These are phyloP conservation scores for Araneus ventricosus DNA, from an alignment of 1,140 invertebrate genomes.

Conservation along the genomic window DNA sequence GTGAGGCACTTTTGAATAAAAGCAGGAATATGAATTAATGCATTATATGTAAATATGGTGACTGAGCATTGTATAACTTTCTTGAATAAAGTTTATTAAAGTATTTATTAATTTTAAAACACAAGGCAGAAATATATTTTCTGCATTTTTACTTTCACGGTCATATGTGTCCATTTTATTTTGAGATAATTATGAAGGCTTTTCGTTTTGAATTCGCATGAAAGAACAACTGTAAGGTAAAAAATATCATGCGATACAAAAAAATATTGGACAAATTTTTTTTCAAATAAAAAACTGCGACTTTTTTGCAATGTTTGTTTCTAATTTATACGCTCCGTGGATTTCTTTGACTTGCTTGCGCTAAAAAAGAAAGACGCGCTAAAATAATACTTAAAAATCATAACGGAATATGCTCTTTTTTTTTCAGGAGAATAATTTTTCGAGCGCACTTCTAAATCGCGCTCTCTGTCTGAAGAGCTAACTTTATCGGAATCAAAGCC, in stretches of 20 bases:
- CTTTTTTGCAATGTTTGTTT: slow-evolving; percentile 10
- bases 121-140: slow-evolving; percentile 25
- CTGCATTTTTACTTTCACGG: slow-evolving; percentile 45
- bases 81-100: too few species aligned
- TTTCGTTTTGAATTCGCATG: slow-evolving; percentile 40
- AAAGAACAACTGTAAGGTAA: slow-evolving; percentile 15
- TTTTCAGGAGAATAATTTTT: not conserved
- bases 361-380: not conserved
- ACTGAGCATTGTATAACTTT: too few species aligned
- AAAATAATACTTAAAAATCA: slow-evolving; percentile 24
- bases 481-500: not conserved
- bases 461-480: not conserved
- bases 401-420: not conserved
- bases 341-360: slow-evolving; percentile 24
- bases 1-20: too few species aligned
- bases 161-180: not conserved
- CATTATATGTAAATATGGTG: too few species aligned
- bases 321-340: slow-evolving; percentile 23
- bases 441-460: not conserved
- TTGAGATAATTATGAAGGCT: slow-evolving; percentile 36
- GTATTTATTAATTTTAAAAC: too few species aligned
- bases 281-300: not conserved
- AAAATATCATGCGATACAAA: slow-evolving; percentile 7
- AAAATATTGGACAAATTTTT: not conserved
- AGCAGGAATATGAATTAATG: too few species aligned